Conservation (phyloP, 2,113 vertebrate species). For the Malurus elegans region DNA sequence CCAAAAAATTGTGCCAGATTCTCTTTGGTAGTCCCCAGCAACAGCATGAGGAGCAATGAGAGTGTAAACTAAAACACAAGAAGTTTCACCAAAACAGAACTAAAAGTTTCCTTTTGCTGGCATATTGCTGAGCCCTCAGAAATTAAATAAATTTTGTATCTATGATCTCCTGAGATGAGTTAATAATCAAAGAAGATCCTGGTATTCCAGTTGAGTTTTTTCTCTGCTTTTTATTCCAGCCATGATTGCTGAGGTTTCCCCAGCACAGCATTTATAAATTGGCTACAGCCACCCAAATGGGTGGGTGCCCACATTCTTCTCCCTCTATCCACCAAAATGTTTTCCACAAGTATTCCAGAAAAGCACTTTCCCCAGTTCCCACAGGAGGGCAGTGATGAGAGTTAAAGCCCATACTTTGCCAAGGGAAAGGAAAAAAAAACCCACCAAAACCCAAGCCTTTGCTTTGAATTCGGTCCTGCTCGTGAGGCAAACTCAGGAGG, state of each 20-base stretch:
- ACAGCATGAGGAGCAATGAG: too few species aligned
- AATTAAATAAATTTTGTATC: neutral
- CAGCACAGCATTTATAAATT: neutral
- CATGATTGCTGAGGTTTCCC: neutral
- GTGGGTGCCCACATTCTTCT: neutral
- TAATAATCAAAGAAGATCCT: neutral
- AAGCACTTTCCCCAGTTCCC: neutral
- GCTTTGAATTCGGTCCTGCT: neutral
- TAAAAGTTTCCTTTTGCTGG: neutral
- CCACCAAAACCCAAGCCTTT: neutral
- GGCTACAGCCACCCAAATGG: neutral
- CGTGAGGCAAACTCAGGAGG: neutral
- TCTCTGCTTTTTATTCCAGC: neutral
- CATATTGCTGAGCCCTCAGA: neutral
- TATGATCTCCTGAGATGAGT: neutral
- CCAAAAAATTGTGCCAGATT: neutral
- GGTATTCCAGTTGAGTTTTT: neutral
- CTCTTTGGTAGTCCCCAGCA: neutral
- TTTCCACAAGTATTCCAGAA: neutral
- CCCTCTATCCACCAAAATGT: neutral
- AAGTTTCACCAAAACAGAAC: neutral
- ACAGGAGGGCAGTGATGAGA: neutral
- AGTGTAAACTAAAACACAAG: neutral
- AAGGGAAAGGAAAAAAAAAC: neutral
- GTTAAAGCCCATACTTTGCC: neutral